Evolutionary conservation across 2,888 invertebrate species (phyloP).

Genomic region (Plemyria rubiginata): DNA sequence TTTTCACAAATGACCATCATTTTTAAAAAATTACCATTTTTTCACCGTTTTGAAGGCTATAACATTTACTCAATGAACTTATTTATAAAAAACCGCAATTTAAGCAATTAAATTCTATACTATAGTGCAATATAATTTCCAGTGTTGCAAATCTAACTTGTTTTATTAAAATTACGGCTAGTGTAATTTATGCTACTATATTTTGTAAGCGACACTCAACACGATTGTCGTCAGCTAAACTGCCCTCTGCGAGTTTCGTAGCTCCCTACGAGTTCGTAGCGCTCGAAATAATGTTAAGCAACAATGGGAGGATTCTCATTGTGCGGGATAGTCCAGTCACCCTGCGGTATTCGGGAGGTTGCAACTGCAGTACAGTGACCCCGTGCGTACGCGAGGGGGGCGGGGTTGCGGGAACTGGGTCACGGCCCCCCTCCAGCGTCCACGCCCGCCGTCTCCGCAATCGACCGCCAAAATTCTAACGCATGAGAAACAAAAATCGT

Average conservation of each 20-base stretch:
- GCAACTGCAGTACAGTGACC: conserved; percentile 85
- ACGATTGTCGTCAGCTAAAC: conserved; percentile 21
- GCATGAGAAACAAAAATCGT: conserved; percentile 41
- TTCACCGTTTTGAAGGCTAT: no score
- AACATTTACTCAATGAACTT: no score
- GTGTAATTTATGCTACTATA: conserved; percentile 14
- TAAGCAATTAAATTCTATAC: not conserved
- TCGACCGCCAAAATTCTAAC: conserved; percentile 78
- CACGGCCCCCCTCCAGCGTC: conserved; percentile 62
- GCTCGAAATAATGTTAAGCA: conserved; percentile 32
- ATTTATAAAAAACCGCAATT: no score
- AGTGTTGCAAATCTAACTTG: conserved; percentile 7
- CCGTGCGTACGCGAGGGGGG: conserved; percentile 77
- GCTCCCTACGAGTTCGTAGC: conserved; percentile 30
- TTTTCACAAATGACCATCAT: no score
- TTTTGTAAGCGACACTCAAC: conserved; percentile 19
- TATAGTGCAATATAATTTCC: conserved; percentile 6
- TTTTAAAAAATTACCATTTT: no score
- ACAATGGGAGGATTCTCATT: conserved; percentile 38
- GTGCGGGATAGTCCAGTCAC: conserved; percentile 66
- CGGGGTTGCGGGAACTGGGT: conserved; percentile 60
- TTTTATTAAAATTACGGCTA: conserved; percentile 1
- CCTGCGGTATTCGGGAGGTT: conserved; percentile 74
- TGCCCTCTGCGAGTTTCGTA: conserved; percentile 31
- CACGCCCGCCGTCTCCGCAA: conserved; percentile 60